Evolutionary conservation across 2,888 invertebrate genomes (phyloP).

Genomic region (Apomyelois bistriatella): DNA sequence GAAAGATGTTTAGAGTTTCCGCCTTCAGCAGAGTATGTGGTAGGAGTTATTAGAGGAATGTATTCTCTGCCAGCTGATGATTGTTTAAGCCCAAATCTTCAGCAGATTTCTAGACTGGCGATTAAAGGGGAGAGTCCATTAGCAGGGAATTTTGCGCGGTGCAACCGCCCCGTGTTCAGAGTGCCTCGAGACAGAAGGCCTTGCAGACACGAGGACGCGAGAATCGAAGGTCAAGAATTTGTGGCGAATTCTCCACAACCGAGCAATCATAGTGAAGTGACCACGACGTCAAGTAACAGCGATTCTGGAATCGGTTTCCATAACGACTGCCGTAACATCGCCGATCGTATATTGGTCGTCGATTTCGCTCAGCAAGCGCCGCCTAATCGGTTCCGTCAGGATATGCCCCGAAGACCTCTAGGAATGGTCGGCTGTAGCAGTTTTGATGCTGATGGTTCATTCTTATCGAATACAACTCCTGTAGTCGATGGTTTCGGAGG

Average conservation of each 20-base stretch:
- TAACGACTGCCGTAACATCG: slow-evolving; percentile 91
- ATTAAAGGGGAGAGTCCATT: slow-evolving; percentile 70
- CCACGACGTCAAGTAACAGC: slow-evolving; percentile 93
- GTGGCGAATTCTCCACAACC: slow-evolving; percentile 91
- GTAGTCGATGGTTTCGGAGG: slow-evolving; percentile 75
- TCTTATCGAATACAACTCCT: slow-evolving; percentile 71
- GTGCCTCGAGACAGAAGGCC: slow-evolving; percentile 56
- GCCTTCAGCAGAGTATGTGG: slow-evolving; percentile 88
- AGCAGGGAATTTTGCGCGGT: slow-evolving; percentile 56
- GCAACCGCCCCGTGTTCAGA: slow-evolving; percentile 55
- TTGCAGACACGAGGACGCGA: slow-evolving; percentile 52
- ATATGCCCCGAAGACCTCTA: slow-evolving; percentile 57
- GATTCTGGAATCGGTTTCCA: slow-evolving; percentile 97
- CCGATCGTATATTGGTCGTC: slow-evolving; percentile 88
- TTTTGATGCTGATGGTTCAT: slow-evolving; percentile 69
- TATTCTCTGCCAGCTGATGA: slow-evolving; percentile 81
- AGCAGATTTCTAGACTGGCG: slow-evolving; percentile 66
- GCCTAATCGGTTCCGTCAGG: slow-evolving; percentile 52
- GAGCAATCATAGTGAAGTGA: slow-evolving; percentile 89
- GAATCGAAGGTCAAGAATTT: slow-evolving; percentile 70
- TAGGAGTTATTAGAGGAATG: slow-evolving; percentile 86
- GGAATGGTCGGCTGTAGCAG: slow-evolving; percentile 65
- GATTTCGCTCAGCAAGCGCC: slow-evolving; percentile 82
- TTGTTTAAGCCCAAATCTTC: slow-evolving; percentile 58
- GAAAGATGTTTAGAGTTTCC: slow-evolving; percentile 94